Evolutionary conservation across 1,140 invertebrate species (phyloP).

Genomic region (Lepidotrigona ventralis): DNA sequence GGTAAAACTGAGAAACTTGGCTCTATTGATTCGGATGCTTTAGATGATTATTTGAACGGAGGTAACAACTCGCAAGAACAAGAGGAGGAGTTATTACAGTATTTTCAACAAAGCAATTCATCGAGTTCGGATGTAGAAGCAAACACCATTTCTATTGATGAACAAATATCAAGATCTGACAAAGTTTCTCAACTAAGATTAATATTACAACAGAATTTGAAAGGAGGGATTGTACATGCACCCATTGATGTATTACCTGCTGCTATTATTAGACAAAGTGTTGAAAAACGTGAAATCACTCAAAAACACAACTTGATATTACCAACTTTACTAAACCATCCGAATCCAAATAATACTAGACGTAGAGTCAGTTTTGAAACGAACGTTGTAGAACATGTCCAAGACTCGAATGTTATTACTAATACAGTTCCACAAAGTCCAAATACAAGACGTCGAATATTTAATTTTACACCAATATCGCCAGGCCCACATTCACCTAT

Average conservation of each 20-base stretch:
- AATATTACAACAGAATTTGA: slow-evolving; percentile 86
- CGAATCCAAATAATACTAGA: slow-evolving; percentile 69
- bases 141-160: slow-evolving; percentile 60
- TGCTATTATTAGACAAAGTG: slow-evolving; percentile 58
- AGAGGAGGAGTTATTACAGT: slow-evolving; percentile 89
- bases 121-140: slow-evolving; percentile 75
- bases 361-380: slow-evolving; percentile 84
- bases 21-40: slow-evolving; percentile 87
- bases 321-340: slow-evolving; percentile 72
- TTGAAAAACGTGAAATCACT: slow-evolving; percentile 66
- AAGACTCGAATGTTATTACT: slow-evolving; percentile 66
- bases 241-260: slow-evolving; percentile 64
- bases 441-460: slow-evolving; percentile 86
- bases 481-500: slow-evolving; percentile 84
- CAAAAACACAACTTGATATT: slow-evolving; percentile 73
- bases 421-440: slow-evolving; percentile 82
- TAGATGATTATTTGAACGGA: slow-evolving; percentile 88
- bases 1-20: slow-evolving; percentile 78
- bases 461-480: slow-evolving; percentile 92
- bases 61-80: slow-evolving; percentile 89
- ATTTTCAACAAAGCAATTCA: slow-evolving; percentile 84
- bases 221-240: slow-evolving; percentile 75
- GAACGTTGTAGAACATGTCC: slow-evolving; percentile 75
- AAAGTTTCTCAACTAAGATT: slow-evolving; percentile 87
- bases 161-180: slow-evolving; percentile 79